A percentile compares a stretch with the other conserved stretches of the same genome.
Evolutionary conservation across 2,888 invertebrate species (phyloP).

Genomic region (Zaprionus lineosus): DNA sequence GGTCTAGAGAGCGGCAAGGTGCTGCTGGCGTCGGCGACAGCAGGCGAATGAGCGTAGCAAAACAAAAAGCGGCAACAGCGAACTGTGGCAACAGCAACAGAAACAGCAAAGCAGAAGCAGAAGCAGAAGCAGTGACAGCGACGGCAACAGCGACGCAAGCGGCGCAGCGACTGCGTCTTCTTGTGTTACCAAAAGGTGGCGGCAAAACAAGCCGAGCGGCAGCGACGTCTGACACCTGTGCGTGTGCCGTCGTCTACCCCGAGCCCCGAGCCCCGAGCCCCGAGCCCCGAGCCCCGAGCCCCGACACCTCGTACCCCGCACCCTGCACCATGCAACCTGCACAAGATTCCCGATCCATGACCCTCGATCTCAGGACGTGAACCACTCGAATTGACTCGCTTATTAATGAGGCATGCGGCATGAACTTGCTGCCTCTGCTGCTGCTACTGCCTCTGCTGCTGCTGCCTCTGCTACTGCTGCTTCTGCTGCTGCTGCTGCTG

Average conservation of each 20-base stretch:
- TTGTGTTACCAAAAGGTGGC: conserved; percentile 47
- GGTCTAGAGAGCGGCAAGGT: conserved; percentile 11
- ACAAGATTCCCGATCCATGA: neutral
- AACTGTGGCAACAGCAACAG: too few relatives aligned
- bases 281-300: too few relatives aligned
- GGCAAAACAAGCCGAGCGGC: conserved; percentile 37
- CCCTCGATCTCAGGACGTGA: neutral
- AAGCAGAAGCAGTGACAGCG: too few relatives aligned
- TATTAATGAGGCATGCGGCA: conserved; percentile 59
- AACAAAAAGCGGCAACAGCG: too few relatives aligned
- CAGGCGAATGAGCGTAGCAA: conserved; percentile 61
- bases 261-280: too few relatives aligned
- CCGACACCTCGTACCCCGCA: conserved; percentile 5
- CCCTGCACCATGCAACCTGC: neutral
- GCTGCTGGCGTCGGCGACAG: conserved; percentile 28
- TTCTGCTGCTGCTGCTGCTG: conserved; percentile 9
- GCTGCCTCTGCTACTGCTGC: conserved; percentile 16
- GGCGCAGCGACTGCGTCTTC: conserved; percentile 47
- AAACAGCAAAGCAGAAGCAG: too few relatives aligned
- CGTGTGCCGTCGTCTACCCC: too few relatives aligned
- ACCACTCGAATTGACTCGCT: conserved; percentile 27
- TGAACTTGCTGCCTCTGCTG: conserved; percentile 11
- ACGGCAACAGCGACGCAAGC: conserved; percentile 3
- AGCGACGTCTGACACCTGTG: conserved; percentile 60
- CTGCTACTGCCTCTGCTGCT: conserved; percentile 7